A percentile compares a stretch with the other conserved stretches of the same genome.
These are phyloP conservation scores for Galleria mellonella DNA, from an alignment of 1,140 invertebrate species.

Conservation along the genomic window DNA sequence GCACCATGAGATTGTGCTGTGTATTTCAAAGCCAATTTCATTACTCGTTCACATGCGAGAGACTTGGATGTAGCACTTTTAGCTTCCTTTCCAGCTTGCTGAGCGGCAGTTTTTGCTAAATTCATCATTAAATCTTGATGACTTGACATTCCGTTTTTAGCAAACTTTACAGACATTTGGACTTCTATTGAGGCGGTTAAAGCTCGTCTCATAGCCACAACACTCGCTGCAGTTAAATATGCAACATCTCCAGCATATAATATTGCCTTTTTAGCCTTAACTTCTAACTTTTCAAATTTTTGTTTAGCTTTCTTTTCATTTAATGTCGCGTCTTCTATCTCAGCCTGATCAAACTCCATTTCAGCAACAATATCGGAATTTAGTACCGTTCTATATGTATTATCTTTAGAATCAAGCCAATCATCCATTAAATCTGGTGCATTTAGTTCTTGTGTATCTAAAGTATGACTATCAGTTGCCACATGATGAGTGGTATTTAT, in stretches of 20 bases:
- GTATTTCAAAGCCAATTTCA: conserved; percentile 59
- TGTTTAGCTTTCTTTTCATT: conserved; percentile 53
- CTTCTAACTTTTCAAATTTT: conserved; percentile 49
- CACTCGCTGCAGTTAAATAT: conserved; percentile 58
- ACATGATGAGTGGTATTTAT: conserved; percentile 40
- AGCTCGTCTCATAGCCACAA: conserved; percentile 58
- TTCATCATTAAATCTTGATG: conserved; percentile 68
- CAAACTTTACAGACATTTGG: conserved; percentile 59
- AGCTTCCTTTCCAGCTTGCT: conserved; percentile 64
- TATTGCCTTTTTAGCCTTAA: conserved; percentile 63
- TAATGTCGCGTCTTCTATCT: conserved; percentile 38
- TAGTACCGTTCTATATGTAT: conserved; percentile 29
- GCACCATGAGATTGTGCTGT: conserved; percentile 63
- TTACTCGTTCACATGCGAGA: conserved; percentile 52
- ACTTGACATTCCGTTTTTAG: conserved; percentile 62
- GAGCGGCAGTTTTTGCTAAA: conserved; percentile 61
- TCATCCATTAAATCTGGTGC: conserved; percentile 44
- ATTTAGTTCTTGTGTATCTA: conserved; percentile 41
- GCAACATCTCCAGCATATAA: conserved; percentile 62
- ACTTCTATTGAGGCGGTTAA: conserved; percentile 64
- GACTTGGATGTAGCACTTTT: conserved; percentile 60
- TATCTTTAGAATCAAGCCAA: conserved; percentile 46
- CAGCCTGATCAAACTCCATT: conserved; percentile 55
- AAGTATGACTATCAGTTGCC: conserved; percentile 27
- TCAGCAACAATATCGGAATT: conserved; percentile 51